Evolutionary conservation across 1,140 invertebrate species (phyloP), one percentile per base, ranked within the genome.

Genomic region (Atta cephalotes): DNA sequence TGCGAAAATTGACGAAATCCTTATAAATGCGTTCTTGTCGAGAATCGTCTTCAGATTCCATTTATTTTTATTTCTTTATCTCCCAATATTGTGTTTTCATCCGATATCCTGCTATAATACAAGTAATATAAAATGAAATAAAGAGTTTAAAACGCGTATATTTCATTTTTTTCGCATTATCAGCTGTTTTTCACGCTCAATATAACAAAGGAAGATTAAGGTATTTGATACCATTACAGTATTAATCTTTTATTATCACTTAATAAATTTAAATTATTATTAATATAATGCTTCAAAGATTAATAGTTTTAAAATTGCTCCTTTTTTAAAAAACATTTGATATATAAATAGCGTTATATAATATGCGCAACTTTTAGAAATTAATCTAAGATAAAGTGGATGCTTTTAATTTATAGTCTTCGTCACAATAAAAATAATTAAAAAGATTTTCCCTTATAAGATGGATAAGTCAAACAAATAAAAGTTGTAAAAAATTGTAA

Each of bases 181-280:
- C 63, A 25, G 28, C 4, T 35, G 21, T 16, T 51, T 16, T 5
- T 66, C 56, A 60, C 35, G 39, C 60, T 21, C 71, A 35, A 87
- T 85, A 72, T 31, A 31, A 87, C 68, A 81, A 85, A 18, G 58
- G 9, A 25, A 51, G 51, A 81, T 87, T 89, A 85, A 89, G 53
- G 53, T 60, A 25, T 6, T 21, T 51, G 31, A 53, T 31, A 31
- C 31, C 31, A 16, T 10, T 56, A 9, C 39, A 70, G 21, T 51
- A 92, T 91, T 87, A 82, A 87, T 91, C 89, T 91, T 86, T 86
- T 39, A 39, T 81, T 86, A 81, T 86, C 84, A 90, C 60, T 87
- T 87, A 85, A 88, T 91, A 86, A 91, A 88, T 81, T 25, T 25
- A 25, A 25, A 25, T 25, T 25, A 82, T 79, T 63, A 60, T 10